Evolutionary conservation across 2,888 invertebrate species (phyloP), one percentile per base, ranked within the genome.

Genomic region (Quadroppia sp.): DNA sequence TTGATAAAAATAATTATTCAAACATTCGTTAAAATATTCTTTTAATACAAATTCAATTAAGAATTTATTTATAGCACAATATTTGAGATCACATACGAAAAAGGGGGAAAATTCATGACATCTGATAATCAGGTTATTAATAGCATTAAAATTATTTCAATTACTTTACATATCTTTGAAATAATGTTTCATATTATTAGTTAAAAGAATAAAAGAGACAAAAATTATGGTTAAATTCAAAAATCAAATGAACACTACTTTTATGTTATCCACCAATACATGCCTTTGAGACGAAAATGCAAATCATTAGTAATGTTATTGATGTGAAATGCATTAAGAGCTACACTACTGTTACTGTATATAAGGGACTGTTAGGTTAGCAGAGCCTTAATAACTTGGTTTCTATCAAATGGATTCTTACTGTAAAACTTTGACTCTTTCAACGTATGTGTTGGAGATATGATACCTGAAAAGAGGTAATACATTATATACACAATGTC

Each of bases 401-500:
- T 45, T 69, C 42, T 40, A 59, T 53, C 61, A 25, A 45, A 69
- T 69, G 45, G 42, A 45, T 69, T 76, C 90, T 90, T 90, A 90
- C 90, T 90, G 88, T 86, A 88, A 89, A 84, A 90, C 87, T 88
- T 89, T 88, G 87, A 90, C 89, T 87, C 89, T 89, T 87, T 89
- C 88, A 87, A 88, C 88, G 88, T 89, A 90, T 87, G 88, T 88
- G 85, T 89, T 89, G 85, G 88, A 87, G 85, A 90, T 87, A 80
- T 82, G 3, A 40, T 69, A 82, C 84, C 85, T 86, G 85, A 80
- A 85, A 86, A 84, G 85, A 77, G 76, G 28, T 4, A 48, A 42
- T 3, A 32, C n/a, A 45, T 59, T 61, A 17, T 30, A n/a, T 17
- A 4, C 9, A 2, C 1, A 20, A 23, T 23, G n/a, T 2, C 9